Percentiles rank a stretch among this genome's conserved stretches.
These are phyloP conservation scores for Xylocampa areola DNA, from an alignment of 2,888 invertebrate genomes.

Conservation along the genomic window DNA sequence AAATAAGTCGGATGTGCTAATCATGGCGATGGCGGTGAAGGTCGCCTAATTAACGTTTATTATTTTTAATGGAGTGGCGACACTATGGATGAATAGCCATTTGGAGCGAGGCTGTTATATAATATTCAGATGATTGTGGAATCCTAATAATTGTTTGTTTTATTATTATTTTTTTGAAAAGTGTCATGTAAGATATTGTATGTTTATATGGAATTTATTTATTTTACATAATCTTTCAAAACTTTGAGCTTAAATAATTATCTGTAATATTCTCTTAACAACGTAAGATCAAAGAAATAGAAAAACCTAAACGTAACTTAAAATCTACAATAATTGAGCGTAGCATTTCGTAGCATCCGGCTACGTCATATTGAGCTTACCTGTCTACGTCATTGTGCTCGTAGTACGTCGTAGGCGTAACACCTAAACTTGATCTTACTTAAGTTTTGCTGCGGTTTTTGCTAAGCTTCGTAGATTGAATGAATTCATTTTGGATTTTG, in stretches of 20 bases:
- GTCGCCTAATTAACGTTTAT: conserved; percentile 76
- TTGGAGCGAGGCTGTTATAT: conserved; percentile 66
- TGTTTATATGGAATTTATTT: no score
- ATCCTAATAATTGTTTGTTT: not conserved
- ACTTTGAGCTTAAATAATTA: no score
- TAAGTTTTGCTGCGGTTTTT: not conserved
- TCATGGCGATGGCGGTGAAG: conserved; percentile 70
- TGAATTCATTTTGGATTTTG: no score
- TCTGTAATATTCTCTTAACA: no score
- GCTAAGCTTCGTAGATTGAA: not conserved
- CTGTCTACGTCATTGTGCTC: conserved; percentile 24
- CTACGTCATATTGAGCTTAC: conserved; percentile 29
- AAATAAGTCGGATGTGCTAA: conserved; percentile 76
- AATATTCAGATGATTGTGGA: conserved; percentile 44
- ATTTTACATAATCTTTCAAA: no score
- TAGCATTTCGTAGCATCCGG: conserved; percentile 47
- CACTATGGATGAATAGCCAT: conserved; percentile 53
- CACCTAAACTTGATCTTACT: not conserved
- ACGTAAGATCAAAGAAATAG: no score
- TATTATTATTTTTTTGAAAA: no score
- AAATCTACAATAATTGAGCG: conserved; percentile 7
- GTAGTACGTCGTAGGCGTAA: conserved; percentile 37
- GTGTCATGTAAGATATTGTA: no score
- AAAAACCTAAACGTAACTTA: no score
- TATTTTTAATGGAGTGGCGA: conserved; percentile 68